Evolutionary conservation across 2,888 invertebrate genomes (phyloP).

Genomic region (Xestia c-nigrum): DNA sequence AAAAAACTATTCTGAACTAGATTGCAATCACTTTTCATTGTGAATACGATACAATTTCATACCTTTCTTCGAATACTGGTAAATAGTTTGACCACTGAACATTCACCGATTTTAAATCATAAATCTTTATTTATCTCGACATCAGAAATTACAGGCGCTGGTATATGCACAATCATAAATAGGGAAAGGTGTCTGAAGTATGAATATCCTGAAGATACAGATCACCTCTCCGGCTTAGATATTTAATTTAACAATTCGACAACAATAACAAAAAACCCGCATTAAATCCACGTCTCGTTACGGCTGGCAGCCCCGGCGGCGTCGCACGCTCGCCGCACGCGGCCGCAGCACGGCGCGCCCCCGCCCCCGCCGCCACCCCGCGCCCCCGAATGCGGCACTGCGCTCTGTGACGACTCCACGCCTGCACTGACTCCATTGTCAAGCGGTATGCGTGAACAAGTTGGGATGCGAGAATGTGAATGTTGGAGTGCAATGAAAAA

Average conservation of each 20-base stretch:
- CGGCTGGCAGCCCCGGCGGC: constrained; percentile 51
- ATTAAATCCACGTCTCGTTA: background rate
- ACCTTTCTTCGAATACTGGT: background rate
- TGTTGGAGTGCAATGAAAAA: background rate
- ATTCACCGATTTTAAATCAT: background rate
- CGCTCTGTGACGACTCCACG: constrained; percentile 73
- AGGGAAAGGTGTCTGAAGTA: too few relatives aligned
- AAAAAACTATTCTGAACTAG: background rate
- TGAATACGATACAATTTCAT: background rate
- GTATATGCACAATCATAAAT: too few relatives aligned
- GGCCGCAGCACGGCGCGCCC: constrained; percentile 77
- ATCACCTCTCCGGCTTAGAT: too few relatives aligned
- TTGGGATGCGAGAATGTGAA: background rate
- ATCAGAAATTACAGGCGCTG: too few relatives aligned
- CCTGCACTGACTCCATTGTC: constrained; percentile 46
- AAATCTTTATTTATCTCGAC: too few relatives aligned
- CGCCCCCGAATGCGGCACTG: constrained; percentile 89
- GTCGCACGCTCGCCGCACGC: constrained; percentile 66
- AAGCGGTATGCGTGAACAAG: constrained; percentile 23
- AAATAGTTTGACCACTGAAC: background rate
- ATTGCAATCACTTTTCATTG: background rate
- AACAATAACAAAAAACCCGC: background rate
- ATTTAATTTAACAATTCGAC: background rate
- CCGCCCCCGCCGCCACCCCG: constrained; percentile 76
- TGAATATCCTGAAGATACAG: too few relatives aligned